phyloP scores from a whole-genome alignment of 2,888 invertebrate genomes.

The Thereva unica region DNA sequence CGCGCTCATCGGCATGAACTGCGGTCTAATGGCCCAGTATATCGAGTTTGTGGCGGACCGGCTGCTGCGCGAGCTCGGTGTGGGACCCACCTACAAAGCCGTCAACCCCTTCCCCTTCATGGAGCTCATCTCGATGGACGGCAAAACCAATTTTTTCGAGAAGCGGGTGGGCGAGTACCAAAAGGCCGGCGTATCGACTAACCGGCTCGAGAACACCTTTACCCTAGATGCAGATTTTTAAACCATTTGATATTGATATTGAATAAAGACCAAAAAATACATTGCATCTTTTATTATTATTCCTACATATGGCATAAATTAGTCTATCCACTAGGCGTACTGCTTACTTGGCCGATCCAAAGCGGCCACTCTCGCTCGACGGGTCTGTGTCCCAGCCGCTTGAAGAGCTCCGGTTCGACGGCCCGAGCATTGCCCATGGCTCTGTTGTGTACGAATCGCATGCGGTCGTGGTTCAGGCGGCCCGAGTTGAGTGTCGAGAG shows the following conservation, averaged over 20 bases:
- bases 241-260: slow-evolving; percentile 5
- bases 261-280: too few species aligned
- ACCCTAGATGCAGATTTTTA: slow-evolving; percentile 87
- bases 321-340: too few species aligned
- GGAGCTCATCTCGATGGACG: slow-evolving; percentile 97
- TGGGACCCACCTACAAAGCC: slow-evolving; percentile 81
- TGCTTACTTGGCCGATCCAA: too few species aligned
- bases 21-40: slow-evolving; percentile 91
- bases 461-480: too few species aligned
- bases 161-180: slow-evolving; percentile 98
- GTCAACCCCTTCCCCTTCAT: slow-evolving; percentile 99
- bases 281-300: too few species aligned
- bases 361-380: too few species aligned
- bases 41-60: slow-evolving; percentile 99
- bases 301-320: too few species aligned
- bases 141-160: slow-evolving; percentile 99
- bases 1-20: slow-evolving; percentile 97
- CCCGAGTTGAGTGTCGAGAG: too few species aligned
- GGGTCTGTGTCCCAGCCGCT: too few species aligned
- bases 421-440: too few species aligned
- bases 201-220: slow-evolving; percentile 71
- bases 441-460: too few species aligned
- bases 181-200: slow-evolving; percentile 89
- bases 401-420: too few species aligned
- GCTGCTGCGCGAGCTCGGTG: slow-evolving; percentile 83